Evolutionary conservation across 2,113 vertebrate species (phyloP), one percentile per base, ranked within the genome.

Genomic region (Probosciger aterrimus): DNA sequence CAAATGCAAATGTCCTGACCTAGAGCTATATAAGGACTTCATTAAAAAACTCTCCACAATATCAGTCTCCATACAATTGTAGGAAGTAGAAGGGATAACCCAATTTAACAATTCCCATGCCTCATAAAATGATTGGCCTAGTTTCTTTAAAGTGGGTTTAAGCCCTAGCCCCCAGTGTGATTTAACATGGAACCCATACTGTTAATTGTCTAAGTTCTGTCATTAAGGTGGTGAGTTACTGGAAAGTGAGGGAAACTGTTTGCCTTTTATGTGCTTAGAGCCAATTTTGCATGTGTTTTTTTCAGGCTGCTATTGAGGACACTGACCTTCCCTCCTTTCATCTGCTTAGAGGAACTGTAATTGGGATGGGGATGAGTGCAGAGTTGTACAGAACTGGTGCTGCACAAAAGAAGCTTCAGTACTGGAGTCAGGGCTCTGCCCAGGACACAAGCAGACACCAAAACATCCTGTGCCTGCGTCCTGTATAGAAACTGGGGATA

Each of bases 131-230:
- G 74, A 93, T 94, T 91, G 87, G 70, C 82, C 93, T 93, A 73
- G 28, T 95, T 97, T 91, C 94, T 97, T 97, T 95, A 70, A 94
- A 96, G 93, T 82, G 93, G 87, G 53, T 93, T 96, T 76, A 90
- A 93, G 79, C 63, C 79, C 20, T 94, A 88, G 78, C 41, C 94
- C 82, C 93, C 75, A 64, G n/a, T 4, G 1, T 73, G 75, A 93
- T 95, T 95, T 88, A 88, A 82, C 43, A 31, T 3, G 71, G 90
- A 96, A 96, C 82, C 84, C 91, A 69, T 59, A 31, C 78, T 77
- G 85, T 82, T 97, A 95, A 67, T 92, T 79, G 43, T 44, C 84
- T 88, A 30, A 90, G 70, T 93, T 82, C 63, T 90, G n/a, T 75
- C 49, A 67, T 80, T 95, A 76, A 75, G 35, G 41, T 11, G 62